Base-by-base conservation (phyloP, 2,888 invertebrate species). In the Amphiduros pacificus region DNA sequence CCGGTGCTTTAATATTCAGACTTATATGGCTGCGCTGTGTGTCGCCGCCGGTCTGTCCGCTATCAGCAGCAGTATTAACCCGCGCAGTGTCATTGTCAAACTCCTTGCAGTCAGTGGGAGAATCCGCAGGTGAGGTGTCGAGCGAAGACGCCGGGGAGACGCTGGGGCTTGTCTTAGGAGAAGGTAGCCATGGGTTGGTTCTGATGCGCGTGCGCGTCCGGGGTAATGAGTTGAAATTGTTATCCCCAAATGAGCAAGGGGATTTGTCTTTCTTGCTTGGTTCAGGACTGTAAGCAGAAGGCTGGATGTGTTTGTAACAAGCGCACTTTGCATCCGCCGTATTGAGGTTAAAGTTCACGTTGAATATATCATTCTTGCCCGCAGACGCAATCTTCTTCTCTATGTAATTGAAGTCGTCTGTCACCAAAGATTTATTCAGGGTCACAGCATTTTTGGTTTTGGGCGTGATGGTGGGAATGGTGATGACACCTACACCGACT, bases 171-270 rank as follows among this genome's bases (percentile, higher is more conserved):
- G 56, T 28, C 17, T 40, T 40, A 2, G 60, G 64, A 6, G 64
- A 64, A 4, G 61, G 56, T 17, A 64, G 50, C 64, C 64, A 64
- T 22, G 64, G 64, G 41, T 64, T 64, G 52, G 64, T 64, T 40
- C 51, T 55, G 26, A 64, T 64, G 9, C 60, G 52, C 5, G 55
- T 61, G 3, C 64, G 52, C 5, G 64, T 52, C 20, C 49, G 36
- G 2, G 60, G 60, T 6, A 64, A 32, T 20, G 64, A 62, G 49
- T 57, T 64, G 40, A 44, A 61, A n/a, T 52, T 51, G 41, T 31
- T 41, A 32, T 64, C 64, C 29, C 32, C 51, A 24, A 28, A n/a
- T 5, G 56, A 57, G 14, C 32, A n/a, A 4, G 44, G 44, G 5
- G 44, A 44, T 17, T 44, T 44, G n/a, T 44, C 44, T 11, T 36